phyloP scores from a whole-genome alignment of 2,888 invertebrate species.

The Ischnus inquisitorius region DNA sequence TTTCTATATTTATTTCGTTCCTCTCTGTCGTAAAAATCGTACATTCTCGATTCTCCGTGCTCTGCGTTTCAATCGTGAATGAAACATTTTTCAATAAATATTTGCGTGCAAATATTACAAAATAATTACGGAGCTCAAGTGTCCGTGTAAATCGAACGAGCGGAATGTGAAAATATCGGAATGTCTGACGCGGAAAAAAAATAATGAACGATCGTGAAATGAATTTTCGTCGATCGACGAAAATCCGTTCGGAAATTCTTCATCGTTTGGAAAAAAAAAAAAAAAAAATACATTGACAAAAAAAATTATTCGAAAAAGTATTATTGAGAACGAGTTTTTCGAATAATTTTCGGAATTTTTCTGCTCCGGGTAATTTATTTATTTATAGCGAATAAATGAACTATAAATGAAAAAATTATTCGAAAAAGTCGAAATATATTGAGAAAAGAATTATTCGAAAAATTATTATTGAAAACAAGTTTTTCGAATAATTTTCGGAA shows the following conservation, averaged over 20 bases:
- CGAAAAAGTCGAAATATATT: no score
- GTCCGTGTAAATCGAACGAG: constrained; percentile 2
- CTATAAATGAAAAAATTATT: neutral
- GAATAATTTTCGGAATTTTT: neutral
- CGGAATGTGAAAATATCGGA: neutral
- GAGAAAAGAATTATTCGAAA: no score
- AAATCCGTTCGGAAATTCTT: neutral
- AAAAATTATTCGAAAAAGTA: no score
- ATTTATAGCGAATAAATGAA: no score
- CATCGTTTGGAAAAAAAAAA: neutral
- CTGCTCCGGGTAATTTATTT: no score
- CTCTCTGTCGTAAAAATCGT: neutral
- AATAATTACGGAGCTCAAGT: neutral
- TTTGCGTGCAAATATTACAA: neutral
- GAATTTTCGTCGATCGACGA: neutral
- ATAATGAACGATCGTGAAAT: neutral
- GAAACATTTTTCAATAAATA: no score
- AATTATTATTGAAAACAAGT: no score
- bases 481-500: neutral
- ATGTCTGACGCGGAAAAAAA: constrained; percentile 25
- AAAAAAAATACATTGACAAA: no score
- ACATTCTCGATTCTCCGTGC: neutral
- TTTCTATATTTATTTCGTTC: neutral
- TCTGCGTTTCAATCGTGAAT: neutral
- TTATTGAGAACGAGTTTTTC: no score